phyloP scores from a whole-genome alignment of 2,797 vertebrate species.

The Karalla daura region DNA sequence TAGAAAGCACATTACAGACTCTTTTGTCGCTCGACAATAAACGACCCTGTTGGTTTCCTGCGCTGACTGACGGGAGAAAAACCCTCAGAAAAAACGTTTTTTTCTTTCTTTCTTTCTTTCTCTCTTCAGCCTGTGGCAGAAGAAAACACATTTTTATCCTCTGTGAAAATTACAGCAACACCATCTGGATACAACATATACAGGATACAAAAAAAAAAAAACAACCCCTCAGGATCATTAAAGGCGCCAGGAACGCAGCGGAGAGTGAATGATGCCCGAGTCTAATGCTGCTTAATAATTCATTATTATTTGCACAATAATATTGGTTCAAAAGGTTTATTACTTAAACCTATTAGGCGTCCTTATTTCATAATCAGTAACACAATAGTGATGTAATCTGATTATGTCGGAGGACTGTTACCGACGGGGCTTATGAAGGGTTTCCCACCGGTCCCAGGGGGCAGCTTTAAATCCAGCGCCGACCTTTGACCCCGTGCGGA shows the following conservation, averaged over 20 bases:
- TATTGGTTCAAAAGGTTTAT: background rate
- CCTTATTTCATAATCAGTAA: background rate
- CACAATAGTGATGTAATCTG: slow-evolving; percentile 1
- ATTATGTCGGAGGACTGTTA: background rate
- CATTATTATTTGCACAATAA: background rate
- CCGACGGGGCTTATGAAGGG: background rate
- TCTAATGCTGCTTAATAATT: background rate
- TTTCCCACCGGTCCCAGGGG: slow-evolving; percentile 9
- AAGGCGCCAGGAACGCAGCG: background rate
- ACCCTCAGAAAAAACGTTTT: too few relatives aligned
- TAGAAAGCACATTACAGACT: too few relatives aligned
- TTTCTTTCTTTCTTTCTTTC: too few relatives aligned
- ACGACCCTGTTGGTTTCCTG: background rate
- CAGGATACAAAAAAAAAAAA: background rate
- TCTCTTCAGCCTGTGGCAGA: background rate
- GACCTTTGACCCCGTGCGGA: slow-evolving; percentile 41
- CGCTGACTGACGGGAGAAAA: background rate
- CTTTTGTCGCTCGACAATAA: background rate
- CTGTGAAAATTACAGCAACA: background rate
- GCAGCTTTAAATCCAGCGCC: slow-evolving; percentile 11
- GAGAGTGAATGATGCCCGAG: background rate
- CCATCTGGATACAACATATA: slow-evolving; percentile 2
- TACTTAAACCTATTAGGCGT: background rate
- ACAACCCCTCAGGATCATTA: background rate
- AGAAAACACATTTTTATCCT: background rate